Conservation (phyloP, 2,113 vertebrate genomes). For the Salvator merianae region DNA sequence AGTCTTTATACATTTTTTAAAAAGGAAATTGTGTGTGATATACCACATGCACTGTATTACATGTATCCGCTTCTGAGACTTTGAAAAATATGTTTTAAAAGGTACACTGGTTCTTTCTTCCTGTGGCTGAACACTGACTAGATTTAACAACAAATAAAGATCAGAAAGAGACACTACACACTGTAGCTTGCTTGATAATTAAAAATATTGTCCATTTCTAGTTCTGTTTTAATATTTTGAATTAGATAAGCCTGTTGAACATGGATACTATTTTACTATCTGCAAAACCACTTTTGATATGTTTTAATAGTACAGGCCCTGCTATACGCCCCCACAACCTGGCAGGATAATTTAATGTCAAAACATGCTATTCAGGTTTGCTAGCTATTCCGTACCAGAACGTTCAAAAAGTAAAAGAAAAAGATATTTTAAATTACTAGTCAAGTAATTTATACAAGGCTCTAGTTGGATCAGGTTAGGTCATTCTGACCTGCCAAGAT, state of each 20-base stretch:
- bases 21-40: too few species aligned
- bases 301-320: conserved; percentile 23
- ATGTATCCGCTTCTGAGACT: too few species aligned
- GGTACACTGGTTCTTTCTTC: background rate
- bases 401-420: background rate
- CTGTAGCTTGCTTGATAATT: conserved; percentile 33
- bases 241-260: conserved; percentile 39
- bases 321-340: conserved; percentile 6
- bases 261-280: conserved; percentile 45
- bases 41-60: too few species aligned
- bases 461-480: conserved; percentile 25
- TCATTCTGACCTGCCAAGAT: conserved; percentile 50
- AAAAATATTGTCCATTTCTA: conserved; percentile 18
- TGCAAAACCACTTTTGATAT: conserved; percentile 37
- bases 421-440: conserved; percentile 24
- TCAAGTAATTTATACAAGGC: conserved; percentile 38
- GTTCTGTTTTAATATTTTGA: background rate
- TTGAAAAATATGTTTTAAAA: too few species aligned
- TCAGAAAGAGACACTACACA: conserved; percentile 21
- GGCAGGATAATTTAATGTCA: background rate
- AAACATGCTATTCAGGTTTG: background rate
- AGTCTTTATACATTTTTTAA: too few species aligned
- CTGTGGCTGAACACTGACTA: conserved; percentile 53
- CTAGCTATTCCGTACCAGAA: background rate
- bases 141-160: conserved; percentile 7